Evolutionary conservation across 1,140 invertebrate genomes (phyloP), one percentile per base, ranked within the genome.

Genomic region (Achroia grisella): DNA sequence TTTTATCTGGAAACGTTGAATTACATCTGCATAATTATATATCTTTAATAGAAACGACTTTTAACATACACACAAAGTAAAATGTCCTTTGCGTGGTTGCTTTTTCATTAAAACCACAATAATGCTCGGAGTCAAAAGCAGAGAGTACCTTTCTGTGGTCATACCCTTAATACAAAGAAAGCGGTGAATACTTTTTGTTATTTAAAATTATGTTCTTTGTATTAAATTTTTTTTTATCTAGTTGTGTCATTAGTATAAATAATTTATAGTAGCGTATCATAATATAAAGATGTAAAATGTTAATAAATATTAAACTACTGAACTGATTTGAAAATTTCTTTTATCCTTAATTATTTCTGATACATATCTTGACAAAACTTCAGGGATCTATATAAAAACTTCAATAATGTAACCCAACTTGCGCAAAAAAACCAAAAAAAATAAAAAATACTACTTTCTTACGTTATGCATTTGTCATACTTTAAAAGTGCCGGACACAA

Each of bases 91-190:
- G 42, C 39, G 17, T 17, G 33, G 33, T 42, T 49, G 47, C 56
- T 58, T 58, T 61, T 67, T 57, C 42, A 51, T 44, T 31, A 9
- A 44, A 57, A 54, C 63, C 63, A 53, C 60, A 67, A 59, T 57
- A 51, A 62, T 60, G 50, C 6, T 2, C 6, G 44, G 12, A 51
- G 47, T 48, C 40, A 58, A 56, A 52, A 36, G 37, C 17, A 13
- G 17, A 14, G 28, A 6, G 12, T 13, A n/a, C 50, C 42, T 56
- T 48, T 46, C 32, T 57, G 60, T 39, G 63, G 59, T 62, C 13
- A 35, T 31, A 41, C 40, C 51, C 41, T 5, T n/a, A 35, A 37
- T 32, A 44, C 52, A 57, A 57, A 43, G 49, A 31, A 35, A 14
- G 14, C 10, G 13, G 17, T 13, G 9, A 35, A 17, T 17, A n/a